Conservation (phyloP, 2,888 invertebrate genomes). For the Eupelmus urozonus region DNA sequence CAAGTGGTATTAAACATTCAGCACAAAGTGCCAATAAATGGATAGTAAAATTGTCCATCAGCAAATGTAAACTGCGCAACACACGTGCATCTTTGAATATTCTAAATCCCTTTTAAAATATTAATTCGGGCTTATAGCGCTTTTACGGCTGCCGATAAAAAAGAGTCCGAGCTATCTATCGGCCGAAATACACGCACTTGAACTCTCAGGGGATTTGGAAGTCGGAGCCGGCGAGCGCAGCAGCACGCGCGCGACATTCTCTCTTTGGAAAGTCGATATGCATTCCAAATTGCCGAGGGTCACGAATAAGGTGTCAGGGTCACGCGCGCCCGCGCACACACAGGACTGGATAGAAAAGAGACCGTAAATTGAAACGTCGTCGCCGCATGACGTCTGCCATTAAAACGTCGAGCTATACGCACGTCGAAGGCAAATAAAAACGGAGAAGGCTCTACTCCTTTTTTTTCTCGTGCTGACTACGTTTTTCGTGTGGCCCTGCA, state of each 20-base stretch:
- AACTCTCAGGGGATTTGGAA: conserved; percentile 20
- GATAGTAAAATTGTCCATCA: too few relatives aligned
- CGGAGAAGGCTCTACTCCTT: neutral
- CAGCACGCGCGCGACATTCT: neutral
- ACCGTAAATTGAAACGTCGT: conserved; percentile 61
- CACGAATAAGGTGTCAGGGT: conserved; percentile 27
- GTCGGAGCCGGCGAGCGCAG: too few relatives aligned
- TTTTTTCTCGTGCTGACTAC: neutral
- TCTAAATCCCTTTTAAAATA: conserved; percentile 15
- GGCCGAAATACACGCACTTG: conserved; percentile 5
- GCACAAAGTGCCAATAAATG: too few relatives aligned
- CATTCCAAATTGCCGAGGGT: conserved; percentile 37
- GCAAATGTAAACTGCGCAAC: too few relatives aligned
- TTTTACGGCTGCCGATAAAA: conserved; percentile 5
- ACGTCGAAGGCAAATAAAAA: conserved; percentile 11
- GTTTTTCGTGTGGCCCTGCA: neutral
- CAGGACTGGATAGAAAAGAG: too few relatives aligned
- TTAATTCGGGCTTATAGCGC: neutral
- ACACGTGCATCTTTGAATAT: neutral
- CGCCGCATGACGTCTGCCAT: conserved; percentile 59
- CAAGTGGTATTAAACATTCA: too few relatives aligned
- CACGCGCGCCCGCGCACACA: neutral
- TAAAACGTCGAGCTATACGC: conserved; percentile 55
- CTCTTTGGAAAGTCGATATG: conserved; percentile 5
- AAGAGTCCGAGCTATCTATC: neutral